These are phyloP conservation scores for Onychorhynchus coronatus DNA, from an alignment of 2,113 vertebrate species.

Conservation along the genomic window DNA sequence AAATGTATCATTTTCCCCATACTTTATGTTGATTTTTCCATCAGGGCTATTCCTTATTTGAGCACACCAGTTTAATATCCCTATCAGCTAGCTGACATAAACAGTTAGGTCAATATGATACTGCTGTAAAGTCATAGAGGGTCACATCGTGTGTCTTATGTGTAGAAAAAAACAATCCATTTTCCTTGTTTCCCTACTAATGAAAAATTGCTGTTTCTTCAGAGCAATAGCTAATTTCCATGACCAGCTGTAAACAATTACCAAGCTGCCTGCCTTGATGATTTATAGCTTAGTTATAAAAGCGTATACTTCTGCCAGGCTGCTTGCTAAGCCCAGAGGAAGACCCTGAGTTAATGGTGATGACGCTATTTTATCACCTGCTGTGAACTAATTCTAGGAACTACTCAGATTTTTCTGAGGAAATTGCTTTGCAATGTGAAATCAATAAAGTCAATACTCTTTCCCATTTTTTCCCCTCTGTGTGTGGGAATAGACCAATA, in stretches of 20 bases:
- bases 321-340: slow-evolving; percentile 47
- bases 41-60: neutral
- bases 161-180: neutral
- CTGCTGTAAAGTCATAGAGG: neutral
- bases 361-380: slow-evolving; percentile 49
- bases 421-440: slow-evolving; percentile 23
- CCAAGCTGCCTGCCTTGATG: slow-evolving; percentile 11
- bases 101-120: neutral
- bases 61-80: neutral
- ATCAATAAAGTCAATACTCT: neutral
- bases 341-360: slow-evolving; percentile 5
- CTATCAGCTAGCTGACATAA: neutral
- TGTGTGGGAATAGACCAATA: slow-evolving; percentile 1
- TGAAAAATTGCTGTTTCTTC: neutral
- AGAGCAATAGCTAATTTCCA: neutral
- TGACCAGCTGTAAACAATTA: slow-evolving; percentile 58
- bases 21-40: neutral
- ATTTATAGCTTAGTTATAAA: slow-evolving; percentile 44
- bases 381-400: slow-evolving; percentile 59
- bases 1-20: neutral
- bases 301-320: slow-evolving; percentile 6
- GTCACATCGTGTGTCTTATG: neutral
- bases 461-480: neutral
- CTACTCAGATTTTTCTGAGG: slow-evolving; percentile 17
- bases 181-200: neutral